phyloP scores from a whole-genome alignment of 2,113 vertebrate genomes.

The Heliornis fulica region DNA sequence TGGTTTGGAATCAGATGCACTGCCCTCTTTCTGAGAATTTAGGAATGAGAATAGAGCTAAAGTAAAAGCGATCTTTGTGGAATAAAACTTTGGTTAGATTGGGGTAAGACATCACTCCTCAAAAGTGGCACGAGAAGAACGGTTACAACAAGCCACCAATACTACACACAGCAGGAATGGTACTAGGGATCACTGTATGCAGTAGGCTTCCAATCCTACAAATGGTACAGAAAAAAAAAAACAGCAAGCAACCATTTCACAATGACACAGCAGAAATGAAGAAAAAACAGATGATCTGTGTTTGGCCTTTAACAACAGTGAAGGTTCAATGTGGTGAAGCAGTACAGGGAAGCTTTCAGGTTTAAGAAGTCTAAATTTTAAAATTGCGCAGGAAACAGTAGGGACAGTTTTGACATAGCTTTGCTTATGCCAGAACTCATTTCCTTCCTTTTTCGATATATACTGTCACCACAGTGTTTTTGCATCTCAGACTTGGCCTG shows the following conservation, averaged over 20 bases:
- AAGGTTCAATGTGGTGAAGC: constrained; percentile 36
- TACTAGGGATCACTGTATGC: constrained; percentile 61
- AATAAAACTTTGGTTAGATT: constrained; percentile 76
- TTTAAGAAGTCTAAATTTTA: constrained; percentile 11
- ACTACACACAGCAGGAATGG: constrained; percentile 64
- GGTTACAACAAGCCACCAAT: constrained; percentile 67
- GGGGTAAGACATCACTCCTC: constrained; percentile 62
- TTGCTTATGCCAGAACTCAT: constrained; percentile 43
- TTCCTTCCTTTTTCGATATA: constrained; percentile 4
- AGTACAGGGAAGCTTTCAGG: background rate
- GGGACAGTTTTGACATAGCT: background rate
- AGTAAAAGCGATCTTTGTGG: constrained; percentile 57
- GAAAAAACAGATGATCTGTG: constrained; percentile 68
- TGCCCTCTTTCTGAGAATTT: constrained; percentile 71
- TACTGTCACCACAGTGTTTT: constrained; percentile 36
- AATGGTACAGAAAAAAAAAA: constrained; percentile 67
- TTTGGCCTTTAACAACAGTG: constrained; percentile 74
- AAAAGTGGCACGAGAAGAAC: constrained; percentile 66
- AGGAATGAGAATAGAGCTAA: constrained; percentile 68
- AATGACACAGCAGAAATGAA: constrained; percentile 66
- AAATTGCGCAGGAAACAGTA: background rate
- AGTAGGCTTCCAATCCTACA: constrained; percentile 75
- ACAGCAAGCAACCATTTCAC: constrained; percentile 72
- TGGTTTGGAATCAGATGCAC: constrained; percentile 67
- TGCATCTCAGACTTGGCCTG: constrained; percentile 46